Evolutionary conservation across 1,140 invertebrate species (phyloP).

Genomic region (Akabosia matsudoensis): DNA sequence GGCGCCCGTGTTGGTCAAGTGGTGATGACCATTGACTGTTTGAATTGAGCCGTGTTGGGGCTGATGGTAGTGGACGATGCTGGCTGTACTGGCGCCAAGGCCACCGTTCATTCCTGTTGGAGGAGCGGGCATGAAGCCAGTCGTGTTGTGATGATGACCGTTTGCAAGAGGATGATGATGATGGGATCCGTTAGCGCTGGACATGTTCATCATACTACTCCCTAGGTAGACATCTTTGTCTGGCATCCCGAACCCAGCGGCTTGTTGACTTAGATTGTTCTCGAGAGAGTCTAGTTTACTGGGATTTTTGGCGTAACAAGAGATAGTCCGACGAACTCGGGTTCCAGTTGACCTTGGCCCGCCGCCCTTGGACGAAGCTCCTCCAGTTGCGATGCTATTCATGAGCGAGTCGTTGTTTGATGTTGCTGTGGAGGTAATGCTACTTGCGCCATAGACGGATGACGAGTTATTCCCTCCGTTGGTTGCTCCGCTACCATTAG

Average conservation of each 20-base stretch:
- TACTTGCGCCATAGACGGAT: not conserved
- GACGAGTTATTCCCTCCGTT: not conserved
- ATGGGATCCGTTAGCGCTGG: not conserved
- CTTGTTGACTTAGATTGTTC: slow-evolving; percentile 22
- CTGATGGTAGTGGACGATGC: slow-evolving; percentile 15
- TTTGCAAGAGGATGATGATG: slow-evolving; percentile 28
- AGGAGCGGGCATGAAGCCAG: slow-evolving; percentile 4
- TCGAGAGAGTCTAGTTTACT: slow-evolving; percentile 24
- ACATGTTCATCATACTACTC: not conserved
- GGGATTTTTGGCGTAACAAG: slow-evolving; percentile 43
- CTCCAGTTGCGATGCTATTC: not conserved
- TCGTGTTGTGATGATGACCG: not conserved
- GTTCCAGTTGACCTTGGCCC: not conserved
- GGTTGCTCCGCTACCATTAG: slow-evolving; percentile 7
- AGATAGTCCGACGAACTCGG: slow-evolving; percentile 39
- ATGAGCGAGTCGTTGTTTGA: slow-evolving; percentile 18
- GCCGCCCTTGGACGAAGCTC: not conserved
- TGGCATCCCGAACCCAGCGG: not conserved
- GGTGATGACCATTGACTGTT: slow-evolving; percentile 4
- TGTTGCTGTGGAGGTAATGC: not conserved
- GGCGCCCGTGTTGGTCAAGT: not conserved
- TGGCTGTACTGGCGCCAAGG: not conserved
- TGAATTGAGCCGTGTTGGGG: not conserved
- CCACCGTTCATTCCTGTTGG: not conserved
- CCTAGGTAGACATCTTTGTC: not conserved